These are phyloP conservation scores for Girardinichthys multiradiatus DNA, from an alignment of 2,113 vertebrate genomes.

Conservation along the genomic window DNA sequence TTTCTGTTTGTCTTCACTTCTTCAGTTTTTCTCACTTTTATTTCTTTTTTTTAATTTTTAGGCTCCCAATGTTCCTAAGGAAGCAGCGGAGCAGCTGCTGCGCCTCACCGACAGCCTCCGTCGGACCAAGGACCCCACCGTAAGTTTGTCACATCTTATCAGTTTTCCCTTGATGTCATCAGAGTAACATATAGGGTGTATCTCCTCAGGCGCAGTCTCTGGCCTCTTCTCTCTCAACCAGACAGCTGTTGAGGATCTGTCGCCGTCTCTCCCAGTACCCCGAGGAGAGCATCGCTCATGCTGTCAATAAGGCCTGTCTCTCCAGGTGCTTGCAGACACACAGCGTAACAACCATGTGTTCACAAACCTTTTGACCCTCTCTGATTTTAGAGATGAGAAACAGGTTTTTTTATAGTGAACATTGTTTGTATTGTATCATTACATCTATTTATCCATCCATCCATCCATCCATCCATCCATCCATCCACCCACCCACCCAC, in stretches of 20 bases:
- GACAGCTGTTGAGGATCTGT: constrained; percentile 92
- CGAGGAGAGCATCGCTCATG: constrained; percentile 86
- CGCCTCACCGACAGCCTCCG: constrained; percentile 90
- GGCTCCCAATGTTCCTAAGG: constrained; percentile 84
- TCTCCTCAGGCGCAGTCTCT: constrained; percentile 87
- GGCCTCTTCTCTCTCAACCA: constrained; percentile 92
- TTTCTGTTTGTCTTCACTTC: background rate
- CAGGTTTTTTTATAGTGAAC: no score
- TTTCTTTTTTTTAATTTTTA: constrained; percentile 51
- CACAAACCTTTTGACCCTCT: background rate
- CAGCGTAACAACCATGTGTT: background rate
- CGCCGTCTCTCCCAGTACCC: constrained; percentile 89
- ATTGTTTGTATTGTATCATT: background rate
- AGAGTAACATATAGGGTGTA: constrained; percentile 15
- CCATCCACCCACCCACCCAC: no score
- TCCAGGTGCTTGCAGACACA: constrained; percentile 84
- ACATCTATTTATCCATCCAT: no score
- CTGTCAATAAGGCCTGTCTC: constrained; percentile 94
- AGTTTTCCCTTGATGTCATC: background rate
- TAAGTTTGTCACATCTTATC: constrained; percentile 68
- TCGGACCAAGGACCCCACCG: constrained; percentile 86
- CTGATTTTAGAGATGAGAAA: background rate
- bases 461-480: no score
- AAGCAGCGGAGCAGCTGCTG: constrained; percentile 87
- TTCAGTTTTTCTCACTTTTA: background rate